phyloP scores from a whole-genome alignment of 1,140 invertebrate species.

The Plutomurus gul region DNA sequence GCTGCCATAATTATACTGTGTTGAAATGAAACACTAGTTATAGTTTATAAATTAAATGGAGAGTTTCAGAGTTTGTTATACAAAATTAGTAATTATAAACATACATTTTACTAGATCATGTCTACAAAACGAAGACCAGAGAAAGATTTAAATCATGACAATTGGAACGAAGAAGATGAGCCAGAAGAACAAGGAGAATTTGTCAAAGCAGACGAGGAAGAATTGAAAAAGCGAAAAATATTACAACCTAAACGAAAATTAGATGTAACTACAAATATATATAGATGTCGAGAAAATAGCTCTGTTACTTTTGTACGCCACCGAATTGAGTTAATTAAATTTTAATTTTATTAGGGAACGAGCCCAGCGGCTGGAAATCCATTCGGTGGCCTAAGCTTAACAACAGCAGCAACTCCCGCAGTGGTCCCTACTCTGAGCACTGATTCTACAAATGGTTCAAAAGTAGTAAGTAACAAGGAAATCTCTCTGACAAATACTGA shows the following conservation, averaged over 20 bases:
- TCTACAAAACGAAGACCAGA: conserved; percentile 40
- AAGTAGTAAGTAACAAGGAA: background rate
- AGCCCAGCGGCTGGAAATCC: background rate
- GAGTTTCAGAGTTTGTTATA: too few species aligned
- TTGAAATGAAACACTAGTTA: too few species aligned
- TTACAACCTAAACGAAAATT: conserved; percentile 35
- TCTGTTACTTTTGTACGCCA: too few species aligned
- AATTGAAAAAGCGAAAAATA: conserved; percentile 39
- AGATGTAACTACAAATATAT: background rate
- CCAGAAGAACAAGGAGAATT: conserved; percentile 47
- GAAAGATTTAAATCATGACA: conserved; percentile 48
- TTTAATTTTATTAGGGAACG: background rate
- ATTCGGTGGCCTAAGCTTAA: background rate
- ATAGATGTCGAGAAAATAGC: background rate
- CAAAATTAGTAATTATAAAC: too few species aligned
- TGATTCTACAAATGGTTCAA: background rate
- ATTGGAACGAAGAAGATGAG: conserved; percentile 47
- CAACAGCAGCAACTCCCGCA: background rate
- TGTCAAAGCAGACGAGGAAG: conserved; percentile 4
- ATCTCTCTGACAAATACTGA: background rate
- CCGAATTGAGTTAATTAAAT: too few species aligned
- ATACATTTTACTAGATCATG: background rate
- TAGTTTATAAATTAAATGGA: too few species aligned
- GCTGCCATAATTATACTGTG: too few species aligned
- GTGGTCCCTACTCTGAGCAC: background rate